These are phyloP conservation scores for Channa striata DNA, from an alignment of 2,797 vertebrate genomes.

Conservation along the genomic window DNA sequence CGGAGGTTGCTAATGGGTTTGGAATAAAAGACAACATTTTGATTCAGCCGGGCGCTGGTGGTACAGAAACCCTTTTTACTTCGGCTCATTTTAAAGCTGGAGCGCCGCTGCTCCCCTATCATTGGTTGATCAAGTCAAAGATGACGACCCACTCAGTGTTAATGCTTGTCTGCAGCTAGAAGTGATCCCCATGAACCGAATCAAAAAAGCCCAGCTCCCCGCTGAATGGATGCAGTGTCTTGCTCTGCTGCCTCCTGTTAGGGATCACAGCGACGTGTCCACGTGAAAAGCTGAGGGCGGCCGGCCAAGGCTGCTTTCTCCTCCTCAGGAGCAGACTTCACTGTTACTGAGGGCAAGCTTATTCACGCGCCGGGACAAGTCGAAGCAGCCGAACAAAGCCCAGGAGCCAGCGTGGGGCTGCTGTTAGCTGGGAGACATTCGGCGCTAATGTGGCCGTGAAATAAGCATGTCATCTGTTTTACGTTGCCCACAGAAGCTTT, in stretches of 20 bases:
- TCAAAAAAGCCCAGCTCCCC: slow-evolving; percentile 69
- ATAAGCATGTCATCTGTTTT: slow-evolving; percentile 1
- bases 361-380: slow-evolving; percentile 48
- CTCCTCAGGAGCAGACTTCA: slow-evolving; percentile 33
- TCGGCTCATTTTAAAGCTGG: slow-evolving; percentile 76
- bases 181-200: slow-evolving; percentile 75
- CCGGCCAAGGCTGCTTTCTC: slow-evolving; percentile 65
- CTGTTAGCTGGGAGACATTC: slow-evolving; percentile 9
- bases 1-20: slow-evolving; percentile 87
- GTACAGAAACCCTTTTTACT: slow-evolving; percentile 79
- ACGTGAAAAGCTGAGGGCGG: slow-evolving; percentile 64
- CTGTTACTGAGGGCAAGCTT: slow-evolving; percentile 41
- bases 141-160: slow-evolving; percentile 75
- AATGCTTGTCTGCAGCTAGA: slow-evolving; percentile 76
- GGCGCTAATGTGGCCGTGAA: slow-evolving; percentile 14
- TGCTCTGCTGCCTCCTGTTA: slow-evolving; percentile 51
- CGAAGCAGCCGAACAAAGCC: slow-evolving; percentile 45
- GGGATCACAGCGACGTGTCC: slow-evolving; percentile 52
- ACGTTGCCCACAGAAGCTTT: background rate
- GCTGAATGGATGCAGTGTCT: slow-evolving; percentile 63
- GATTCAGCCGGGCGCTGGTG: slow-evolving; percentile 72
- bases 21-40: slow-evolving; percentile 85
- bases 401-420: slow-evolving; percentile 14
- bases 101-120: slow-evolving; percentile 74
- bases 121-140: slow-evolving; percentile 81